These are phyloP conservation scores for Pemphigus obesinymphae DNA, from an alignment of 1,140 invertebrate species.

Conservation along the genomic window DNA sequence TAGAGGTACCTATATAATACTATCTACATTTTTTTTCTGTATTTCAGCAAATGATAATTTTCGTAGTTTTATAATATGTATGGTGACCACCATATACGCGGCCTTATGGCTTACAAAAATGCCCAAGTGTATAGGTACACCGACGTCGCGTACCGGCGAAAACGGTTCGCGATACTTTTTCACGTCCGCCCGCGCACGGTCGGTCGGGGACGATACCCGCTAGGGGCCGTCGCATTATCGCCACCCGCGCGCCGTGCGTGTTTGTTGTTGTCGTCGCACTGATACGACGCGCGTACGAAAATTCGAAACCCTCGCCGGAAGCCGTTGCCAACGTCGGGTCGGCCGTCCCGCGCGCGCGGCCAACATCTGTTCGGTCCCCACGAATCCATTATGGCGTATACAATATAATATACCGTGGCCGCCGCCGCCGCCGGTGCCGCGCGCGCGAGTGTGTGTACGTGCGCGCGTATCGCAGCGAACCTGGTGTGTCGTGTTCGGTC, in stretches of 20 bases:
- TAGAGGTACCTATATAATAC: too few relatives aligned
- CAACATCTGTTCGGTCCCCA: slow-evolving; percentile 21
- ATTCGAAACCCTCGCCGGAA: background rate
- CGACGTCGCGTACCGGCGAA: too few relatives aligned
- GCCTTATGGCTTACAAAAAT: too few relatives aligned
- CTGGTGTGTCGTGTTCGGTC: slow-evolving; percentile 31
- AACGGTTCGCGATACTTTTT: too few relatives aligned
- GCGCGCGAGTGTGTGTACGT: background rate
- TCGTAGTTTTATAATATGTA: too few relatives aligned
- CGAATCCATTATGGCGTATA: slow-evolving; percentile 36
- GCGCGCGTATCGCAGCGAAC: background rate
- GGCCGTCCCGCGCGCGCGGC: background rate
- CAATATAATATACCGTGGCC: background rate
- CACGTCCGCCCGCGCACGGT: too few relatives aligned
- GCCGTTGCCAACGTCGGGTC: slow-evolving; percentile 16
- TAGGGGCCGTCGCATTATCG: too few relatives aligned
- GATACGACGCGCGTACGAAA: background rate
- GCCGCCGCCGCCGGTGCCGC: background rate
- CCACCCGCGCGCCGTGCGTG: background rate
- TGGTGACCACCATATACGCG: too few relatives aligned
- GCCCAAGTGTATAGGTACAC: too few relatives aligned
- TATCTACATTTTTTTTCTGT: too few relatives aligned
- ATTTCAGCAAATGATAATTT: too few relatives aligned
- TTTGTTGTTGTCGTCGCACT: background rate
- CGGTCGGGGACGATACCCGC: too few relatives aligned